phyloP scores from a whole-genome alignment of 2,888 invertebrate species.

The Cryptocephalus primarius region DNA sequence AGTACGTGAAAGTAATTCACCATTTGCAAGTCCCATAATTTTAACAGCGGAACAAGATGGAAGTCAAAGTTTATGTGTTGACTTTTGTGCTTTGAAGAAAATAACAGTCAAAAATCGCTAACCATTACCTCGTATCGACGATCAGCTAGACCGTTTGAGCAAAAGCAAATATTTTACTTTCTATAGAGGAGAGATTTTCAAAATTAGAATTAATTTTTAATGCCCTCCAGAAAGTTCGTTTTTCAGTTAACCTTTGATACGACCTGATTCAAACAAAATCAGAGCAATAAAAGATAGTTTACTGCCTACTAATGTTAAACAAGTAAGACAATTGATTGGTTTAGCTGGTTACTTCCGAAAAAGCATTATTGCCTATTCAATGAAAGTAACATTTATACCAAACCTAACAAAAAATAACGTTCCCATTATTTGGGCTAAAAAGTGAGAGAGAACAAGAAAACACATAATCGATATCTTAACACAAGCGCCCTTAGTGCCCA shows the following conservation, averaged over 20 bases:
- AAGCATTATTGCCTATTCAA: neutral
- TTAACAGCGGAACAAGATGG: neutral
- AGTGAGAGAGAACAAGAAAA: conserved; percentile 2
- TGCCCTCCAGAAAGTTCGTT: neutral
- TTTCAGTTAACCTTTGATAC: neutral
- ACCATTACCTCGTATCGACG: too few relatives aligned
- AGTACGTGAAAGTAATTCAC: neutral
- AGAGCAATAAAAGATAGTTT: neutral
- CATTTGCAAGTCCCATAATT: neutral
- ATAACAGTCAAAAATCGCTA: conserved; percentile 14
- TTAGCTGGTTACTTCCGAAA: neutral
- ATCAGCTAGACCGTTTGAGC: too few relatives aligned
- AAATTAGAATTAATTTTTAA: neutral
- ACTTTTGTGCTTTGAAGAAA: neutral
- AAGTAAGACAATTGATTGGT: neutral
- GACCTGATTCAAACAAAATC: neutral
- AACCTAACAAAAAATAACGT: conserved; percentile 5
- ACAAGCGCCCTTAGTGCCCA: too few relatives aligned
- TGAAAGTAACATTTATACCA: conserved; percentile 6
- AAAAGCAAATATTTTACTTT: too few relatives aligned
- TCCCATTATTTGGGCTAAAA: conserved; percentile 2
- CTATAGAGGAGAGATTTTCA: neutral
- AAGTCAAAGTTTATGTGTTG: neutral
- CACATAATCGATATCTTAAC: conserved; percentile 7
- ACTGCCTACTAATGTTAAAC: neutral